Conservation (phyloP, 2,888 invertebrate genomes). For the Aspidapion aeneum region DNA sequence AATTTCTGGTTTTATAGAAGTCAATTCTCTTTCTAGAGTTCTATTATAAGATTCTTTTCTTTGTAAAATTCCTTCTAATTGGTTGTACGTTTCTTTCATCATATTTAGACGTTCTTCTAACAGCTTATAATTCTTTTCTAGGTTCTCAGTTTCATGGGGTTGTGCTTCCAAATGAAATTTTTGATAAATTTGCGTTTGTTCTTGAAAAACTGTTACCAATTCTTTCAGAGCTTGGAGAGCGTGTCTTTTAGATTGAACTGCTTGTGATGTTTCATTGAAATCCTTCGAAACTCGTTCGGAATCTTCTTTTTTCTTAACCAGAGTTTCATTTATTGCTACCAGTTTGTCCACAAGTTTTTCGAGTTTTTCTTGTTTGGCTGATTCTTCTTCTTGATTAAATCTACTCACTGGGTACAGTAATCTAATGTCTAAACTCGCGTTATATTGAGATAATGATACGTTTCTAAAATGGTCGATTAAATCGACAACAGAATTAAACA, state of each 20-base stretch:
- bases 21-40: conserved; percentile 83
- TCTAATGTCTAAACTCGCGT: conserved; percentile 87
- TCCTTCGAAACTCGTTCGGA: conserved; percentile 74
- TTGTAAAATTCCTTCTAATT: conserved; percentile 74
- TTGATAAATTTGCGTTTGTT: conserved; percentile 78
- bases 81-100: conserved; percentile 71
- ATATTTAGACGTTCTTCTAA: conserved; percentile 67
- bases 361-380: conserved; percentile 53
- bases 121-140: conserved; percentile 75
- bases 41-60: conserved; percentile 75
- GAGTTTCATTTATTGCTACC: conserved; percentile 67
- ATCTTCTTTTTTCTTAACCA: conserved; percentile 67
- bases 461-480: conserved; percentile 84
- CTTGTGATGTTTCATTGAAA: conserved; percentile 72
- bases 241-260: conserved; percentile 78
- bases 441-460: conserved; percentile 88
- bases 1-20: conserved; percentile 84
- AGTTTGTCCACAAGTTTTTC: conserved; percentile 71
- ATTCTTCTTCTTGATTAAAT: conserved; percentile 67
- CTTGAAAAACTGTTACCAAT: conserved; percentile 84
- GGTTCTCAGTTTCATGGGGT: conserved; percentile 75
- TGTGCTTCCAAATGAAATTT: conserved; percentile 74
- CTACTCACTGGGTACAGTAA: conserved; percentile 83
- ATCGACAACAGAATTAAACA: conserved; percentile 88
- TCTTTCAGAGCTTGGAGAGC: conserved; percentile 87